Evolutionary conservation across 2,113 vertebrate genomes (phyloP).

Genomic region (Oceanodroma tethys): DNA sequence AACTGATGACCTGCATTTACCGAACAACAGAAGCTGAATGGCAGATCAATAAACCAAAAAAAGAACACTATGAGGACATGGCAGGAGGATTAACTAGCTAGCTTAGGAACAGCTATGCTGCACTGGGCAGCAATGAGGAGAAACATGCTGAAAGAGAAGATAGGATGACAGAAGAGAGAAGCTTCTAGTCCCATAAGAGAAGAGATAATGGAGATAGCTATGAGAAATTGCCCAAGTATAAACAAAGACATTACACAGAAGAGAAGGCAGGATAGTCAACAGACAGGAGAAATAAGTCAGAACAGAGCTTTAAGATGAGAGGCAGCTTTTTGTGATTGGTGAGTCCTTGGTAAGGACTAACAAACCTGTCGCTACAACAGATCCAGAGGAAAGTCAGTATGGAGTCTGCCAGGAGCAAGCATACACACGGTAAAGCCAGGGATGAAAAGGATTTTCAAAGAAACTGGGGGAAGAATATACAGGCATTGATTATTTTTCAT

Average conservation of each 20-base stretch:
- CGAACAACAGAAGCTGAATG: neutral
- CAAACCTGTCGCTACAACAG: neutral
- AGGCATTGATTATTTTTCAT: neutral
- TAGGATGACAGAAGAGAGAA: neutral
- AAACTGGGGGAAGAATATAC: neutral
- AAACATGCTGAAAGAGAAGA: neutral
- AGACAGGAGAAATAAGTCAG: neutral
- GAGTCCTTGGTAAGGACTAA: neutral
- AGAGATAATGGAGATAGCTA: neutral
- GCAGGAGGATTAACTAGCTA: constrained; percentile 28
- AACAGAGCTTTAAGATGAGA: neutral
- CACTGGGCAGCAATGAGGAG: neutral
- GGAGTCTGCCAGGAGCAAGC: neutral
- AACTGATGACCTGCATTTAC: neutral
- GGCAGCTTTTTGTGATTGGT: neutral
- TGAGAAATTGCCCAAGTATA: constrained; percentile 6
- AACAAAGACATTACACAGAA: constrained; percentile 17
- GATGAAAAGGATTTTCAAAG: neutral
- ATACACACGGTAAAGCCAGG: neutral
- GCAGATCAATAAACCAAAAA: constrained; percentile 16
- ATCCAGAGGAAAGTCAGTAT: neutral
- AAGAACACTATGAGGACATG: neutral
- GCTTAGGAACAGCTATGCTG: neutral
- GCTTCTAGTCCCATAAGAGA: neutral
- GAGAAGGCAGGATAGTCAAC: neutral